phyloP scores from a whole-genome alignment of 2,888 invertebrate species.

The Endotricha flammealis region DNA sequence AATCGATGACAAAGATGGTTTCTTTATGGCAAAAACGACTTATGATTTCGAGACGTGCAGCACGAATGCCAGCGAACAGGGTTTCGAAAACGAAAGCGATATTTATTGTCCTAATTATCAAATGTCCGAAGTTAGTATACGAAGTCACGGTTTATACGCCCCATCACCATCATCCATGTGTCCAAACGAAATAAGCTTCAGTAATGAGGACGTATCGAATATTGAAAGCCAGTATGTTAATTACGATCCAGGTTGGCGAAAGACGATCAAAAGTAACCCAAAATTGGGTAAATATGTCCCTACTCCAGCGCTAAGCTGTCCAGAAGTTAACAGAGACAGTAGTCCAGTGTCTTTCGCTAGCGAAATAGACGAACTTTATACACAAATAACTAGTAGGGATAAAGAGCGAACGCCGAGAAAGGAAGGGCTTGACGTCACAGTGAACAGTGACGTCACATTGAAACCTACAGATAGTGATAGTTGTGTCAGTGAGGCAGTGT shows the following conservation, averaged over 20 bases:
- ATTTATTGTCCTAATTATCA: conserved; percentile 80
- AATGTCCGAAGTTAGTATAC: conserved; percentile 81
- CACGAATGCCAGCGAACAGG: conserved; percentile 67
- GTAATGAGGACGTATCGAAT: conserved; percentile 69
- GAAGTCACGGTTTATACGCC: conserved; percentile 80
- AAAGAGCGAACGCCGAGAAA: conserved; percentile 47
- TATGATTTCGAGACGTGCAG: conserved; percentile 70
- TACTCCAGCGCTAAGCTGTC: conserved; percentile 64
- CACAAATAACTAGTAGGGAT: conserved; percentile 79
- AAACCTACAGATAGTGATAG: conserved; percentile 67
- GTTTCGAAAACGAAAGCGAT: conserved; percentile 79
- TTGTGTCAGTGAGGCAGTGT: conserved; percentile 68
- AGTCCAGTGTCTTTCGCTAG: conserved; percentile 70
- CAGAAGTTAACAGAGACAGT: conserved; percentile 62
- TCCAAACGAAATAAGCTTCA: conserved; percentile 70
- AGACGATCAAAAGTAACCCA: conserved; percentile 61
- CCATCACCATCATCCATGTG: conserved; percentile 78
- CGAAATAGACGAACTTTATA: conserved; percentile 83
- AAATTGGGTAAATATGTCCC: conserved; percentile 62
- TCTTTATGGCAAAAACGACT: conserved; percentile 61
- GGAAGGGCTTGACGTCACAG: conserved; percentile 56
- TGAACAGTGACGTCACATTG: conserved; percentile 65
- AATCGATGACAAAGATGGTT: conserved; percentile 56
- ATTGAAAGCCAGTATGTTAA: conserved; percentile 76
- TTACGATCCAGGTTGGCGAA: conserved; percentile 75